These are phyloP conservation scores for Mantis religiosa DNA, from an alignment of 2,888 invertebrate genomes.

Conservation along the genomic window DNA sequence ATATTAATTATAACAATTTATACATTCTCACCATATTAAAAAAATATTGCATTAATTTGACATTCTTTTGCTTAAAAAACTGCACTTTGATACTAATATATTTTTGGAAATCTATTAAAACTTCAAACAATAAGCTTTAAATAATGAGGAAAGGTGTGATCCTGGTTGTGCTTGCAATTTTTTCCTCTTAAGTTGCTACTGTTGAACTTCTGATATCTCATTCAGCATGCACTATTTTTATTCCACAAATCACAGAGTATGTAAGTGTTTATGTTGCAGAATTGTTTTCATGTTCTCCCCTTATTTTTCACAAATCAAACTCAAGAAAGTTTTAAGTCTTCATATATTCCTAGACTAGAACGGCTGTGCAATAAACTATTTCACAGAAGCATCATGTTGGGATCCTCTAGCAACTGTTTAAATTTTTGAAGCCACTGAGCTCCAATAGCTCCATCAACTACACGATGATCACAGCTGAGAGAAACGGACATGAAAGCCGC, in stretches of 20 bases:
- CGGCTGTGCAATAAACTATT: background rate
- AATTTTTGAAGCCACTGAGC: constrained; percentile 93
- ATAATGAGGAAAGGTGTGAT: background rate
- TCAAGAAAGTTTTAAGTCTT: background rate
- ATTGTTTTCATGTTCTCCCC: no score
- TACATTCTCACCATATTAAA: background rate
- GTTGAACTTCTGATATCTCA: background rate
- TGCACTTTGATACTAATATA: no score
- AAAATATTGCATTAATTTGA: background rate
- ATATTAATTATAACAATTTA: background rate
- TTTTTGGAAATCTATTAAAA: no score
- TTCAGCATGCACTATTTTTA: background rate
- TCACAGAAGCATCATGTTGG: constrained; percentile 89
- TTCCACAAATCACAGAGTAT: background rate
- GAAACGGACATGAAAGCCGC: constrained; percentile 84
- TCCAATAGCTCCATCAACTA: constrained; percentile 96
- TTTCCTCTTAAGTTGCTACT: background rate
- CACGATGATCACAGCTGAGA: constrained; percentile 94
- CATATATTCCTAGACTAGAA: background rate
- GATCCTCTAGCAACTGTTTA: constrained; percentile 84
- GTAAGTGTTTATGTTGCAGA: background rate
- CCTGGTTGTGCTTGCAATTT: background rate
- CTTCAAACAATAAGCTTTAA: background rate
- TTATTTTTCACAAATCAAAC: background rate
- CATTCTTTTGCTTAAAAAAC: background rate